Percentiles rank a stretch among this genome's conserved stretches.
These are phyloP conservation scores for Leptogaster cylindrica DNA, from an alignment of 2,888 invertebrate species.

Conservation along the genomic window DNA sequence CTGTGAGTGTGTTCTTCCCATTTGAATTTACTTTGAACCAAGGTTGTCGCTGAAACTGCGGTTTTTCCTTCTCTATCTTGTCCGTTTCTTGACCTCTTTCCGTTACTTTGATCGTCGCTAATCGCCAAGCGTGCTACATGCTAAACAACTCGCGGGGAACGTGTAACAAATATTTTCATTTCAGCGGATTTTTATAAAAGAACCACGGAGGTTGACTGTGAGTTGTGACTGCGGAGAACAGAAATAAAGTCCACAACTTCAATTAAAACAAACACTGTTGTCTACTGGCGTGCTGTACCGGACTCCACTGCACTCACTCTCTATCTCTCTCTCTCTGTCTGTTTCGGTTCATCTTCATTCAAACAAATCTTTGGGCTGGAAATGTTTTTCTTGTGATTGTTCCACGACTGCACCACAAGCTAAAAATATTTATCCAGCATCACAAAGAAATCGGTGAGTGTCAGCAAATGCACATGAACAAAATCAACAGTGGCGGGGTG, in stretches of 20 bases:
- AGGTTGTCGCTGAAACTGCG: too few relatives aligned
- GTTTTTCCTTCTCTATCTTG: constrained; percentile 12
- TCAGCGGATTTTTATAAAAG: constrained; percentile 25
- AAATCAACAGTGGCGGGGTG: not conserved
- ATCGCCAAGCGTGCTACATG: constrained; percentile 19
- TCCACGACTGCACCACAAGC: not conserved
- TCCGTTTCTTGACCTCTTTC: constrained; percentile 40
- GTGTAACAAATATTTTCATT: constrained; percentile 18
- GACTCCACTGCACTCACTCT: too few relatives aligned
- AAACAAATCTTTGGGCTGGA: not conserved
- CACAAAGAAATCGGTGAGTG: not conserved
- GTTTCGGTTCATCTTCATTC: not conserved
- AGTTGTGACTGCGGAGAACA: not conserved
- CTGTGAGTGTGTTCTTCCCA: too few relatives aligned
- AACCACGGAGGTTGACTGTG: not conserved
- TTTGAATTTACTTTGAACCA: too few relatives aligned
- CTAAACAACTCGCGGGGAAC: constrained; percentile 23
- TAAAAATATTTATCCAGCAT: constrained; percentile 30
- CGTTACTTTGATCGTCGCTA: constrained; percentile 14
- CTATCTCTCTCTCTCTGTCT: not conserved
- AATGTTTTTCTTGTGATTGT: constrained; percentile 7
- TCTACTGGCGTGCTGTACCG: too few relatives aligned
- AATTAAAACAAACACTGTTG: constrained; percentile 25
- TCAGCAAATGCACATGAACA: not conserved
- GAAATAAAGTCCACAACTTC: not conserved